phyloP scores from a whole-genome alignment of 2,888 invertebrate genomes.

The Taenaris catops region DNA sequence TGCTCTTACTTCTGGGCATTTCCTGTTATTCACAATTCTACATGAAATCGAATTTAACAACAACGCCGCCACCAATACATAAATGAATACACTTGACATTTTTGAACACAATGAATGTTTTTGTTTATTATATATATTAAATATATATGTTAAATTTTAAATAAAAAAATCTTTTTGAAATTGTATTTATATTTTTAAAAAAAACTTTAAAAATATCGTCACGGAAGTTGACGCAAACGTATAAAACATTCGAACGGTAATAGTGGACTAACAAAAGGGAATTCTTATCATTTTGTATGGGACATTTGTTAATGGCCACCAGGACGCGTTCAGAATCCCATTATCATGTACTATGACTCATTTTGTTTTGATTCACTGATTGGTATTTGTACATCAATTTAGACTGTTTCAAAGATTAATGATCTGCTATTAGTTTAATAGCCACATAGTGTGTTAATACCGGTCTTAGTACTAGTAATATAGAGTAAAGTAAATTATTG shows the following conservation, averaged over 20 bases:
- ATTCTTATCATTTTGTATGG: constrained; percentile 74
- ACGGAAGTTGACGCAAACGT: constrained; percentile 34
- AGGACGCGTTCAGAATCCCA: constrained; percentile 60
- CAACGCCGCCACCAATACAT: constrained; percentile 33
- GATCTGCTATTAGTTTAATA: too few species aligned
- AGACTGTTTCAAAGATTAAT: too few species aligned
- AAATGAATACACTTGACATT: constrained; percentile 11
- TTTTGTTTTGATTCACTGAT: constrained; percentile 31
- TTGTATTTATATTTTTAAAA: background rate
- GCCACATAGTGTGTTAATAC: too few species aligned
- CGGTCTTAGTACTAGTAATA: too few species aligned
- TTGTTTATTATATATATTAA: background rate
- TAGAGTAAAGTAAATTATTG: too few species aligned
- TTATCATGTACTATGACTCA: constrained; percentile 54
- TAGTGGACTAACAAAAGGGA: constrained; percentile 64
- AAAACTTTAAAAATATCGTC: constrained; percentile 1
- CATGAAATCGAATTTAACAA: constrained; percentile 33
- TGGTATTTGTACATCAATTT: constrained; percentile 6
- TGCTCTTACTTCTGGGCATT: constrained; percentile 89
- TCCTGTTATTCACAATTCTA: constrained; percentile 81
- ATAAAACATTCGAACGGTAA: constrained; percentile 45
- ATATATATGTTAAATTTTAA: background rate
- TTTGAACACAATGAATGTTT: constrained; percentile 3
- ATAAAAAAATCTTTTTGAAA: too few species aligned
- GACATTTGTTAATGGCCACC: constrained; percentile 54